Base-by-base conservation (phyloP, 2,113 vertebrate genomes). In the Xiphophorus maculatus region DNA sequence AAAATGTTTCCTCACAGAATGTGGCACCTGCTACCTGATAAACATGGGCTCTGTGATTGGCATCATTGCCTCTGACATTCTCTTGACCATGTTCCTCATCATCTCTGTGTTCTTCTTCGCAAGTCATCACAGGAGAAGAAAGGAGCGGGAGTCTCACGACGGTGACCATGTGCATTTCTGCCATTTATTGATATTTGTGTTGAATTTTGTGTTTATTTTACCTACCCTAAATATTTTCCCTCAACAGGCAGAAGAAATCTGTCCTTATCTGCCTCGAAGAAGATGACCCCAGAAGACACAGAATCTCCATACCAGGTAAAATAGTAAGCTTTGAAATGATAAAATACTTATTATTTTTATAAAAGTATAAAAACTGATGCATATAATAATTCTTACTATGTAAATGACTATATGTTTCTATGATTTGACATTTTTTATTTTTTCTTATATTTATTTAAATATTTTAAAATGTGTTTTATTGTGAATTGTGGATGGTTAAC, bases 261-360 rank as follows among this genome's bases (percentile, higher is more conserved):
- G 3, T 42, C 72, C 51, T 80, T 82, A 35, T 74, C 82, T 5
- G 9, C 69, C 28, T 84, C 83, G 76, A 89, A 81, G 64, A 89
- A 89, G 83, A 92, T 80, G 42, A 22, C 78, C 30, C 35, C 87
- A 74, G 93, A 94, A 69, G 79, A 85, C 58, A 85, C 87, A 60
- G 94, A 95, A 77, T 95, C 93, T 28, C 93, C 93, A 29, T 94
- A 95, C 72, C 93, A 95, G 94, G 94, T 95, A 89, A 78, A 61
- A 3, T 15, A 2, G 69, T 29, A 8, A 32, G 22, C n/a, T 25
- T 63, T 54, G 14, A n/a, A 51, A 58, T 10, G 25, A 25, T 19
- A 58, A 25, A 25, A 54, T 17, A 44, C 14, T 44, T 1, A 3
- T 54, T n/a, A 25, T 54, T 54, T 54, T 54, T 54, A n/a, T 10